Evolutionary conservation across 2,888 invertebrate genomes (phyloP).

Genomic region (Candidula unifasciata): DNA sequence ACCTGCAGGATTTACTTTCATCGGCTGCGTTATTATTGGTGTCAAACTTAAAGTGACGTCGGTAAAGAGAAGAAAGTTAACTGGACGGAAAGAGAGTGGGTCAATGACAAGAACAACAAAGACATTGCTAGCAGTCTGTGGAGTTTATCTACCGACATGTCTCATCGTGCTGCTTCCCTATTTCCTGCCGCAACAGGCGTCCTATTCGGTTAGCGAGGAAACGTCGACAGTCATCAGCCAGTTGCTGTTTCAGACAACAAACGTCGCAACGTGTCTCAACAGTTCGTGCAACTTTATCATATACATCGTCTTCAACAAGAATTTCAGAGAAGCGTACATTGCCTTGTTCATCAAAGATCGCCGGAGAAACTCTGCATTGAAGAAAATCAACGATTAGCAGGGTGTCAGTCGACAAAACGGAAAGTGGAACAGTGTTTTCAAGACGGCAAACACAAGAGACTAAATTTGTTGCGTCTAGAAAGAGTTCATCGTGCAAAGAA

Average conservation of each 20-base stretch:
- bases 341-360: neutral
- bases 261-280: constrained; percentile 7
- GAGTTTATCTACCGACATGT: constrained; percentile 14
- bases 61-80: neutral
- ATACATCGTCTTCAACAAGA: constrained; percentile 29
- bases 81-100: neutral
- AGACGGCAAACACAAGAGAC: too few relatives aligned
- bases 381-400: too few relatives aligned
- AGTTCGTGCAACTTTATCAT: constrained; percentile 41
- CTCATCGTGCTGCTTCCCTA: neutral
- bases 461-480: too few relatives aligned
- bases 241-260: constrained; percentile 22
- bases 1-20: constrained; percentile 2
- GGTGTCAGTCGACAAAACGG: too few relatives aligned
- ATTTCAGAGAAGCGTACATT: constrained; percentile 25
- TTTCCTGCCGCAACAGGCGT: neutral
- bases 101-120: constrained; percentile 26
- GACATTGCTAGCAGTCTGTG: constrained; percentile 30
- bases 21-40: constrained; percentile 30
- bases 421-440: too few relatives aligned
- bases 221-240: neutral
- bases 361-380: neutral
- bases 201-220: neutral
- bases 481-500: too few relatives aligned
- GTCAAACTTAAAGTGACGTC: constrained; percentile 15